These are phyloP conservation scores for Steinernema feltiae DNA, from an alignment of 1,140 invertebrate species.

Conservation along the genomic window DNA sequence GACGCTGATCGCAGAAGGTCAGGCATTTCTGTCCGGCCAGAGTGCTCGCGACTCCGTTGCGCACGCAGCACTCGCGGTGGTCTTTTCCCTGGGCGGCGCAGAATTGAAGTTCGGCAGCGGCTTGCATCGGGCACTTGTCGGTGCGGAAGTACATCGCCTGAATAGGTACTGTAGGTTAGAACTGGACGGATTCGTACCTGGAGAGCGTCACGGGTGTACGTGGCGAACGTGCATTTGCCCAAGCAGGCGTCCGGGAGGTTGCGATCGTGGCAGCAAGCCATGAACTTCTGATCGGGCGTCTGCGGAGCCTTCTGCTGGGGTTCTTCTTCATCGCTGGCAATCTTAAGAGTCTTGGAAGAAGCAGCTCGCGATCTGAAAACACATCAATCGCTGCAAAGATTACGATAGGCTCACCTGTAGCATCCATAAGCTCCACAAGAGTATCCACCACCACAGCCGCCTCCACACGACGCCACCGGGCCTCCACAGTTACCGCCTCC, in stretches of 20 bases:
- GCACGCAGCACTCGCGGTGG: slow-evolving; percentile 35
- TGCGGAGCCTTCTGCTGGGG: neutral
- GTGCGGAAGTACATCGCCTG: slow-evolving; percentile 33
- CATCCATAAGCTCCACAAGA: slow-evolving; percentile 33
- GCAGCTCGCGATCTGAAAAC: slow-evolving; percentile 21
- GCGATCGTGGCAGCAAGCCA: slow-evolving; percentile 46
- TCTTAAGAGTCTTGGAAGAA: slow-evolving; percentile 32
- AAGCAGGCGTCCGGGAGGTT: slow-evolving; percentile 46
- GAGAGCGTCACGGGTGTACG: slow-evolving; percentile 45
- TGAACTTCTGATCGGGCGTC: slow-evolving; percentile 44
- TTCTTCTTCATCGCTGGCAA: neutral
- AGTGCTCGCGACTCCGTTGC: slow-evolving; percentile 44
- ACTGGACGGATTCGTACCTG: slow-evolving; percentile 22
- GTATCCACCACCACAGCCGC: slow-evolving; percentile 30
- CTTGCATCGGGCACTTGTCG: slow-evolving; percentile 44
- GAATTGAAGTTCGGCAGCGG: slow-evolving; percentile 47
- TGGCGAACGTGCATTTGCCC: slow-evolving; percentile 39
- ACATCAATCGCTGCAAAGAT: neutral
- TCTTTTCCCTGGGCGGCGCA: slow-evolving; percentile 44
- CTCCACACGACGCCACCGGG: slow-evolving; percentile 1
- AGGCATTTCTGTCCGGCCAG: slow-evolving; percentile 44
- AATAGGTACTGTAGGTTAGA: neutral
- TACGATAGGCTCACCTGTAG: slow-evolving; percentile 18
- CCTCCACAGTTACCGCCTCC: slow-evolving; percentile 31
- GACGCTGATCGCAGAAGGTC: slow-evolving; percentile 47